Evolutionary conservation across 2,888 invertebrate genomes (phyloP), one percentile per base, ranked within the genome.

Genomic region (Hirtodrosophila histrioides): DNA sequence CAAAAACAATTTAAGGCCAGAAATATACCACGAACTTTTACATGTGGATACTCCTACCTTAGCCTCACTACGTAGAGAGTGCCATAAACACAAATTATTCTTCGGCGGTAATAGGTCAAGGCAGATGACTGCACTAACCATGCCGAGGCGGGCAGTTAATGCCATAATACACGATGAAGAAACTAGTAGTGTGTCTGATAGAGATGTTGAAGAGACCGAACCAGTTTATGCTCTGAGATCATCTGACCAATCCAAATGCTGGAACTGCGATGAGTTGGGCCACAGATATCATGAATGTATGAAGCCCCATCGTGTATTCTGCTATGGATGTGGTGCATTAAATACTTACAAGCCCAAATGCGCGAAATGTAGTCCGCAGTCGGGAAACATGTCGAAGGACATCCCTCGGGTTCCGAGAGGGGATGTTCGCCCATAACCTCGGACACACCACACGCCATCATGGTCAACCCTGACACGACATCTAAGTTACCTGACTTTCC

Each of bases 1-100:
- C 1, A 17, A 41, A 23, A 4, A 35, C 3, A 54, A 54, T 29
- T 23, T 37, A 39, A 36, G 17, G 45, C 40, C 36, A 41, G 44
- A 40, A 10, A 9, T 37, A n/a, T 11, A n/a, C 5, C 48, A 48
- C 11, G 37, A 48, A 11, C 6, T 36, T 7, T 27, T 48, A 7
- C 37, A 48, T 37, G 9, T 37, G 10, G 36, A 37, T 10, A 48
- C 37, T 11, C 27, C 48, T 4, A 33, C 10, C 2, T 17, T 35
- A 10, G 35, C 23, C 3, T 23, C 23, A 23, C 46, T 31, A 6
- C 9, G 46, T 11, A 33, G n/a, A 36, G 46, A 35, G 11, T 48
- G 37, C n/a, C 12, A 27, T 31, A 31, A 7, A 7, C 9, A 31
- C 7, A 8, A 31, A 31, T 6, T 31, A 7, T 31, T 31, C 31